Evolutionary conservation across 2,888 invertebrate genomes (phyloP).

Genomic region (Yponomeuta plumbellus): DNA sequence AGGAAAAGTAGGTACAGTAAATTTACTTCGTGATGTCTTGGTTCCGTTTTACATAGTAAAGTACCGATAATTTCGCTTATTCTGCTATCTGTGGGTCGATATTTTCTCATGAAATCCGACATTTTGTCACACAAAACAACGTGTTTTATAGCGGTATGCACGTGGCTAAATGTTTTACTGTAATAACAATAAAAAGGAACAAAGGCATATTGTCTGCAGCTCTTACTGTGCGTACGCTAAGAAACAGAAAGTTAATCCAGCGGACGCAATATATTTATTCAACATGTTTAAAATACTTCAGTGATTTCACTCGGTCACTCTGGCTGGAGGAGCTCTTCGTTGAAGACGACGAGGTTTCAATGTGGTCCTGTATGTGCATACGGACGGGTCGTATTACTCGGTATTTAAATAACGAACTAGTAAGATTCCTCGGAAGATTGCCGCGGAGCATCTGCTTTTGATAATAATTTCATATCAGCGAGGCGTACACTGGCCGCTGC

Average conservation of each 20-base stretch:
- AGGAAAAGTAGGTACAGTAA: too few species aligned
- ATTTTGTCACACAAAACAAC: slow-evolving; percentile 76
- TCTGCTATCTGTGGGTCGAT: slow-evolving; percentile 73
- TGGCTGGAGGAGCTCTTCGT: neutral
- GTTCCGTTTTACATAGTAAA: slow-evolving; percentile 44
- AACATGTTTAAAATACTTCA: slow-evolving; percentile 57
- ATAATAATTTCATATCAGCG: slow-evolving; percentile 67
- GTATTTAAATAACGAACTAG: neutral
- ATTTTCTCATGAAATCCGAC: slow-evolving; percentile 74
- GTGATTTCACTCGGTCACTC: slow-evolving; percentile 32
- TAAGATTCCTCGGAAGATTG: slow-evolving; percentile 17
- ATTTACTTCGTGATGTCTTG: slow-evolving; percentile 25
- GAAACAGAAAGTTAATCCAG: slow-evolving; percentile 59
- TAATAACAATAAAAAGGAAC: slow-evolving; percentile 75
- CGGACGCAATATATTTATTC: slow-evolving; percentile 70
- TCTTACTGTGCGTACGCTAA: slow-evolving; percentile 56
- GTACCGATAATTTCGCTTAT: slow-evolving; percentile 68
- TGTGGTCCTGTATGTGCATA: neutral
- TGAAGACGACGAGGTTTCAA: neutral
- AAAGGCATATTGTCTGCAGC: slow-evolving; percentile 64
- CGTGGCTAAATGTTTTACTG: slow-evolving; percentile 70
- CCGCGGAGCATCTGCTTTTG: slow-evolving; percentile 54
- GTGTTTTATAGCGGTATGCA: slow-evolving; percentile 62
- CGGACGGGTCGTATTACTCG: neutral
- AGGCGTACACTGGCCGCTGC: slow-evolving; percentile 44